Conservation (phyloP, 1,140 invertebrate species). For the Ceratosolen solmsi region DNA sequence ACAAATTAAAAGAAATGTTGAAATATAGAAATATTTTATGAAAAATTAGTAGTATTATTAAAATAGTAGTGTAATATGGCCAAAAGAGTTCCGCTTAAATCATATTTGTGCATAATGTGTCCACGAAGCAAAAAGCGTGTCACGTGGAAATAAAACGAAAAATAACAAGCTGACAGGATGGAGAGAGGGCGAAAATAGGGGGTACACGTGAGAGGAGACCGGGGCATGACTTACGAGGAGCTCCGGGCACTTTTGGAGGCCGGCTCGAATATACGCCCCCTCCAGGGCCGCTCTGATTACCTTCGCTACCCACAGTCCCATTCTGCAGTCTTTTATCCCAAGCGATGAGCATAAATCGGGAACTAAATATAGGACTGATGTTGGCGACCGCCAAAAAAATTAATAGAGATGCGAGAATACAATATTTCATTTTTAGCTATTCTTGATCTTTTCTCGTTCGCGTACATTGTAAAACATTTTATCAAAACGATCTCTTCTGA, state of each 20-base stretch:
- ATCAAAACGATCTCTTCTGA: no score
- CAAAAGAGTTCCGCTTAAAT: no score
- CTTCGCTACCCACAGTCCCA: neutral
- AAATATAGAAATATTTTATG: no score
- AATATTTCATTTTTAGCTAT: conserved; percentile 7
- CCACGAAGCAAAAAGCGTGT: neutral
- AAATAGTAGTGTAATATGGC: no score
- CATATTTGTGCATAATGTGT: no score
- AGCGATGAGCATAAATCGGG: conserved; percentile 19
- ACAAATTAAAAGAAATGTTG: no score
- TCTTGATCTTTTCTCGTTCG: neutral
- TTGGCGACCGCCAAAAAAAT: neutral
- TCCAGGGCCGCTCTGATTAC: conserved; percentile 35
- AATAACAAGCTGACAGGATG: conserved; percentile 3
- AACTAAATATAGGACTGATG: conserved; percentile 26
- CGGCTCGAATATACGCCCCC: conserved; percentile 31
- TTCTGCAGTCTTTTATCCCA: neutral
- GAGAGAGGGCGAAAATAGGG: conserved; percentile 28
- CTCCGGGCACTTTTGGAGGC: conserved; percentile 11
- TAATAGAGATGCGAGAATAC: conserved; percentile 32
- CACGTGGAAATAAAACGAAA: neutral
- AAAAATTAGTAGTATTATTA: no score
- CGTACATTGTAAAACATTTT: no score
- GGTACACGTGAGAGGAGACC: neutral
- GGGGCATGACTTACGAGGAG: conserved; percentile 47